Conservation (phyloP, 2,888 invertebrate species). For the Ochropleura plecta region DNA sequence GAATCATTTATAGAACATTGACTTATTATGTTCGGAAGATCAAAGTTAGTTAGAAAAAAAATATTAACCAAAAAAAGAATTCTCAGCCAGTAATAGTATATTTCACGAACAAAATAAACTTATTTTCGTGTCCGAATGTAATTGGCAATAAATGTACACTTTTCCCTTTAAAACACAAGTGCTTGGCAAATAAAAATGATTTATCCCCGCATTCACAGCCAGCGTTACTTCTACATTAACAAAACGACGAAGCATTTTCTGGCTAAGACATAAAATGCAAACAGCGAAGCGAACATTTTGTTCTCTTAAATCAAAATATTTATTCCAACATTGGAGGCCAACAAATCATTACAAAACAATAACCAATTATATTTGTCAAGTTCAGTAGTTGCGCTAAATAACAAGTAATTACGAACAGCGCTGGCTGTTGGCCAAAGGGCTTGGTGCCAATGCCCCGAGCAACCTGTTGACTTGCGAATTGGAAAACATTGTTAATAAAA, state of each 20-base stretch:
- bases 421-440: slow-evolving; percentile 84
- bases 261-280: background rate
- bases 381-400: slow-evolving; percentile 75
- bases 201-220: slow-evolving; percentile 10
- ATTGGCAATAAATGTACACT: slow-evolving; percentile 27
- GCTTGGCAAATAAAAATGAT: slow-evolving; percentile 32
- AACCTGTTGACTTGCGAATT: slow-evolving; percentile 82
- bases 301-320: slow-evolving; percentile 12
- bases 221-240: slow-evolving; percentile 15
- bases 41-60: background rate
- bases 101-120: background rate
- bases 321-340: slow-evolving; percentile 17
- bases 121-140: slow-evolving; percentile 16
- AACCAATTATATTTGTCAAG: slow-evolving; percentile 72
- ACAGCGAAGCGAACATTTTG: slow-evolving; percentile 13
- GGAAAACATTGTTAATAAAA: slow-evolving; percentile 55
- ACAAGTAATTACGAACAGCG: slow-evolving; percentile 74
- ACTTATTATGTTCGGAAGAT: background rate
- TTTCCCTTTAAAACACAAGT: slow-evolving; percentile 18
- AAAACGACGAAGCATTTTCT: slow-evolving; percentile 12
- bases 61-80: background rate
- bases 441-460: slow-evolving; percentile 78
- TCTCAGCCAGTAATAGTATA: background rate
- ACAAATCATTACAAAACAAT: slow-evolving; percentile 61
- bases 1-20: background rate